phyloP scores from a whole-genome alignment of 2,888 invertebrate genomes.

The Lochmaea crataegi region DNA sequence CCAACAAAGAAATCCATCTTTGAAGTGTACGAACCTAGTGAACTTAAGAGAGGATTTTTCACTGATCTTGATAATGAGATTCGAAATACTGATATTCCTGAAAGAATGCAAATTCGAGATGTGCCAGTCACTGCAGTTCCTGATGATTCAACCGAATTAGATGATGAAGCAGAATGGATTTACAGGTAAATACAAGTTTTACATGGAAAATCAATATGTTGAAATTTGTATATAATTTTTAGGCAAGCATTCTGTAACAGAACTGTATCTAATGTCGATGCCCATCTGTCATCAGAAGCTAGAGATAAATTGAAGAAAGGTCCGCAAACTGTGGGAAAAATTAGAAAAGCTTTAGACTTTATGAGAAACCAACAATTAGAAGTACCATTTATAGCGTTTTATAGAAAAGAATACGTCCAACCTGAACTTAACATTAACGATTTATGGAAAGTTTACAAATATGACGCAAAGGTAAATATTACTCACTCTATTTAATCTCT shows the following conservation, averaged over 20 bases:
- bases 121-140: constrained; percentile 86
- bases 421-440: constrained; percentile 95
- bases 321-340: constrained; percentile 84
- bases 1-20: constrained; percentile 88
- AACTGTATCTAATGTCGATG: constrained; percentile 83
- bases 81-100: constrained; percentile 88
- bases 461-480: constrained; percentile 82
- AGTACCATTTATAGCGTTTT: constrained; percentile 98
- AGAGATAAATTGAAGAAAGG: constrained; percentile 73
- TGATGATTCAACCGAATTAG: constrained; percentile 87
- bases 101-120: constrained; percentile 91
- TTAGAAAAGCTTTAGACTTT: constrained; percentile 93
- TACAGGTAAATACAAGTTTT: constrained; percentile 74
- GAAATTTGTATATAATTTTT: constrained; percentile 1
- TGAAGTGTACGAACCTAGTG: constrained; percentile 97
- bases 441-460: constrained; percentile 97
- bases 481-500: background rate
- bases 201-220: background rate
- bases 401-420: constrained; percentile 96
- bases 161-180: constrained; percentile 98
- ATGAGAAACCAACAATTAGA: constrained; percentile 96
- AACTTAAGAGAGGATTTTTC: constrained; percentile 95
- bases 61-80: constrained; percentile 94
- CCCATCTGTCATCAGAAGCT: constrained; percentile 67
- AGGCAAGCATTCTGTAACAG: constrained; percentile 82